Conservation (phyloP, 2,113 vertebrate species). For the Nycticebus coucang region DNA sequence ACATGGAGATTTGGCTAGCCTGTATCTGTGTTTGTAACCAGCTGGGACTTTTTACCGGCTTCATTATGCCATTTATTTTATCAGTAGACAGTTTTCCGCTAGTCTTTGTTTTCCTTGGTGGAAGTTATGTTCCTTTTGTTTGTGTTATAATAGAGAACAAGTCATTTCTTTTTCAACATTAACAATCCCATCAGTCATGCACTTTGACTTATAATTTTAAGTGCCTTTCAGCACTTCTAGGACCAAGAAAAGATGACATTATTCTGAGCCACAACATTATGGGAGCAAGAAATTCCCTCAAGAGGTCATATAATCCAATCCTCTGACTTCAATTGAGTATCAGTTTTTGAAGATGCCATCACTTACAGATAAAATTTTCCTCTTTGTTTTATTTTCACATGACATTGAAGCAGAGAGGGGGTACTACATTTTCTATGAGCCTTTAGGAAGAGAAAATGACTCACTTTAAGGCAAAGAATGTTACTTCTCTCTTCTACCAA, state of each 20-base stretch:
- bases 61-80: constrained; percentile 81
- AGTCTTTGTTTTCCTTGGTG: constrained; percentile 75
- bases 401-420: constrained; percentile 16
- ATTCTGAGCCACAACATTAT: constrained; percentile 68
- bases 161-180: constrained; percentile 78
- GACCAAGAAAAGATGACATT: constrained; percentile 72
- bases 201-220: constrained; percentile 81
- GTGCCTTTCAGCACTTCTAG: constrained; percentile 75
- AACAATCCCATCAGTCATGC: constrained; percentile 78
- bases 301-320: constrained; percentile 77
- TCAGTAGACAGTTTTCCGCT: constrained; percentile 76
- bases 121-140: constrained; percentile 79
- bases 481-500: constrained; percentile 26
- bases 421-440: constrained; percentile 52
- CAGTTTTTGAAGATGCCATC: constrained; percentile 72
- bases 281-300: constrained; percentile 73
- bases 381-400: constrained; percentile 71
- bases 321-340: constrained; percentile 69
- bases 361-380: constrained; percentile 74
- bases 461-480: constrained; percentile 49
- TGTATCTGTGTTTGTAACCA: constrained; percentile 74
- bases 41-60: constrained; percentile 78
- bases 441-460: constrained; percentile 64
- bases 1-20: constrained; percentile 75
- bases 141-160: constrained; percentile 80